phyloP scores from a whole-genome alignment of 2,797 vertebrate species.

The Mastacembelus armatus region DNA sequence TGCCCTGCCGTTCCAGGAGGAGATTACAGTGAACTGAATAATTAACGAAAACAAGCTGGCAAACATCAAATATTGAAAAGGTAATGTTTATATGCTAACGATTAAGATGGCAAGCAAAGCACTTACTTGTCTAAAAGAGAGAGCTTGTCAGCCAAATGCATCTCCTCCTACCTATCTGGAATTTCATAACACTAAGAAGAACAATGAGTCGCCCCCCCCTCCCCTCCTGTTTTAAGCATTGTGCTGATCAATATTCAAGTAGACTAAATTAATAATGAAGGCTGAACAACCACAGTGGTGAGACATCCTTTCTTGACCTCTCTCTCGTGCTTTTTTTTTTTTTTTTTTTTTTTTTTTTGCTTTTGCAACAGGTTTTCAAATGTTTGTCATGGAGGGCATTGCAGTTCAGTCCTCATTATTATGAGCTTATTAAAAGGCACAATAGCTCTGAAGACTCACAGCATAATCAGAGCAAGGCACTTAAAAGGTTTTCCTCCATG shows the following conservation, averaged over 20 bases:
- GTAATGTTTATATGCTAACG: constrained; percentile 81
- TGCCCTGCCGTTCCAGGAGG: constrained; percentile 65
- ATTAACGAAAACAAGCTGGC: constrained; percentile 86
- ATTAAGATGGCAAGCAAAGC: constrained; percentile 77
- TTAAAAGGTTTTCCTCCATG: not conserved
- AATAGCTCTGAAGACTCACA: constrained; percentile 3
- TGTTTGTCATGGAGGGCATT: constrained; percentile 10
- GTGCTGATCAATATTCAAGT: constrained; percentile 75
- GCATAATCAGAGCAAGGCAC: not conserved
- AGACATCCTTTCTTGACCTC: constrained; percentile 73
- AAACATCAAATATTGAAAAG: constrained; percentile 84
- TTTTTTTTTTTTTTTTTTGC: constrained; percentile 8
- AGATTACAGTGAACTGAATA: constrained; percentile 82
- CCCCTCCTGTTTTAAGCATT: constrained; percentile 64
- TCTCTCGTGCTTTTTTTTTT: constrained; percentile 23
- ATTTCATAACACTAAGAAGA: constrained; percentile 56
- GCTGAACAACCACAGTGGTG: constrained; percentile 72
- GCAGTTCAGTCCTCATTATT: constrained; percentile 1
- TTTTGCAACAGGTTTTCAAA: constrained; percentile 66
- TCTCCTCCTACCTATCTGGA: constrained; percentile 72
- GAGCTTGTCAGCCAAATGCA: constrained; percentile 73
- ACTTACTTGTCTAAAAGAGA: constrained; percentile 77
- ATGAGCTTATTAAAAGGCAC: constrained; percentile 30
- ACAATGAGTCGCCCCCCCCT: constrained; percentile 43
- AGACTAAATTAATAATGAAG: constrained; percentile 78